Percentiles rank a stretch among this genome's conserved stretches.
phyloP scores from a whole-genome alignment of 2,888 invertebrate genomes.

The Oxyteleia sp. region DNA sequence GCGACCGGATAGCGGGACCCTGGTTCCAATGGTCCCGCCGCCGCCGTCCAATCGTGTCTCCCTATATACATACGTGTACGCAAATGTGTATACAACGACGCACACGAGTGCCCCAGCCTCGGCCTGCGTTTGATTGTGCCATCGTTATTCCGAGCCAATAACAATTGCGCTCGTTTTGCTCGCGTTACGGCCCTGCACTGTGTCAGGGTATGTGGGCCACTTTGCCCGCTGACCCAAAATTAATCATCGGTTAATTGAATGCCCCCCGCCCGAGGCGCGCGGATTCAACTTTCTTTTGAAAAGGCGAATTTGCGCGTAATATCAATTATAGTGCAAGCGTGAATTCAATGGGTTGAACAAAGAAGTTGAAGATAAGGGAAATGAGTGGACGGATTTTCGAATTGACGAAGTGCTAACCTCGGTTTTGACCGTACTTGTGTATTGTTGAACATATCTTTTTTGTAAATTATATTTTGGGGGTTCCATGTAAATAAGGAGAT shows the following conservation, averaged over 20 bases:
- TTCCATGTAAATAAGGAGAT: too few species aligned
- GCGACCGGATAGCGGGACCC: slow-evolving; percentile 87
- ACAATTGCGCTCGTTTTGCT: slow-evolving; percentile 15
- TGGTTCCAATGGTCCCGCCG: slow-evolving; percentile 84
- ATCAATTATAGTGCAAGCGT: too few species aligned
- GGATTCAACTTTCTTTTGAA: background rate
- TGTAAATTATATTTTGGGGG: too few species aligned
- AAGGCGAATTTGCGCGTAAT: too few species aligned
- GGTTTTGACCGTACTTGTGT: too few species aligned
- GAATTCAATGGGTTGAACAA: too few species aligned
- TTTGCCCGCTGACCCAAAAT: slow-evolving; percentile 36
- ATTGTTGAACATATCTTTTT: too few species aligned
- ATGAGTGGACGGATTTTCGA: too few species aligned
- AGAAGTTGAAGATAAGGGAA: too few species aligned
- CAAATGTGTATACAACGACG: slow-evolving; percentile 57
- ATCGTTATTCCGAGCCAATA: slow-evolving; percentile 16
- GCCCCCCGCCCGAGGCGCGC: background rate
- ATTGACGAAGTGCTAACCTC: too few species aligned
- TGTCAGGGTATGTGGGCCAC: slow-evolving; percentile 44
- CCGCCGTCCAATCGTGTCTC: slow-evolving; percentile 77
- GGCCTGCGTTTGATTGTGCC: slow-evolving; percentile 25
- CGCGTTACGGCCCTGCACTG: slow-evolving; percentile 22
- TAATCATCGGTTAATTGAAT: slow-evolving; percentile 2
- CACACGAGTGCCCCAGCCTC: slow-evolving; percentile 13
- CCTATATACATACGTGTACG: slow-evolving; percentile 74